Conservation (phyloP, 2,888 invertebrate genomes). For the Heteromyza rotundicornis region DNA sequence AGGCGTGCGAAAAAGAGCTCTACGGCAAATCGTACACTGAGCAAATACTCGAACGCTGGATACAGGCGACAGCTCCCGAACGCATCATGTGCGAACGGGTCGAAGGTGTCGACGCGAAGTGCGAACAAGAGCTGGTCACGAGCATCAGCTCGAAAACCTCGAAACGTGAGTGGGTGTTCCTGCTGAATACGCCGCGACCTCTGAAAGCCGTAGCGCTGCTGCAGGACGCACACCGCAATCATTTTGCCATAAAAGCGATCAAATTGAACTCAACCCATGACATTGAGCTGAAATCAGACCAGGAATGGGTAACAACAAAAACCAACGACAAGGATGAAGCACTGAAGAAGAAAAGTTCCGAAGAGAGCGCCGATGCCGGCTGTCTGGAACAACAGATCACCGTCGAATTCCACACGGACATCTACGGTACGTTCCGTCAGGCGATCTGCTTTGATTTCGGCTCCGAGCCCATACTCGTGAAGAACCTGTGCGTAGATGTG, state of each 20-base stretch:
- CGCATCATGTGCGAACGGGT: constrained; percentile 70
- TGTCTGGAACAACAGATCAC: constrained; percentile 63
- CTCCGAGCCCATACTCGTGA: constrained; percentile 68
- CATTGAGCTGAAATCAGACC: constrained; percentile 64
- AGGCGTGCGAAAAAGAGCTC: constrained; percentile 72
- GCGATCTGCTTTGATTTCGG: constrained; percentile 79
- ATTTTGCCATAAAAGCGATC: constrained; percentile 69
- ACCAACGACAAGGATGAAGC: not conserved
- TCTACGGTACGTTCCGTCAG: constrained; percentile 80
- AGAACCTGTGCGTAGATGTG: constrained; percentile 78
- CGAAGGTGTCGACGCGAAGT: constrained; percentile 67
- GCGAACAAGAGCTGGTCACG: constrained; percentile 68
- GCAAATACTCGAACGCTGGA: constrained; percentile 71
- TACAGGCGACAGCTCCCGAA: constrained; percentile 69
- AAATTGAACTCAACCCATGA: constrained; percentile 46
- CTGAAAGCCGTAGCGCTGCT: constrained; percentile 71
- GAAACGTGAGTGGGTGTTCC: constrained; percentile 69
- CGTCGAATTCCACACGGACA: constrained; percentile 71
- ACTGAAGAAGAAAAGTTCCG: not conserved
- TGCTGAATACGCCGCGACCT: constrained; percentile 64
- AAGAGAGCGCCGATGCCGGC: constrained; percentile 27
- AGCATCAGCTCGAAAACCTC: constrained; percentile 70
- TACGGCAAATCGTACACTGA: constrained; percentile 69
- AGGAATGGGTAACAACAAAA: constrained; percentile 65
- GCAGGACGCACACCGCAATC: constrained; percentile 74